phyloP scores from a whole-genome alignment of 2,888 invertebrate species.

The Pandemis corylana region DNA sequence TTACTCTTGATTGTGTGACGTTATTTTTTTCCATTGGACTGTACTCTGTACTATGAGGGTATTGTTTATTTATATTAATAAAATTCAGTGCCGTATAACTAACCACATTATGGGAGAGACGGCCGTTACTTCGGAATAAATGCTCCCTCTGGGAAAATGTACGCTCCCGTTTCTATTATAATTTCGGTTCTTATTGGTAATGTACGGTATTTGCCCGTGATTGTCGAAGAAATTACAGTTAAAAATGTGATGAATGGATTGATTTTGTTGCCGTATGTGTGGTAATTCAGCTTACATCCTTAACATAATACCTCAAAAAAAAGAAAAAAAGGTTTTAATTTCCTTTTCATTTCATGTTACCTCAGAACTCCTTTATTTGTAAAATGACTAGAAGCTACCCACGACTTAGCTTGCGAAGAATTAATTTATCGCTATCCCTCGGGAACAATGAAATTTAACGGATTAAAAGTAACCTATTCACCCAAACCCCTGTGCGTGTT shows the following conservation, averaged over 20 bases:
- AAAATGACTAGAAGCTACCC: no score
- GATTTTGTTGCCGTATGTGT: background rate
- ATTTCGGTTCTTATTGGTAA: slow-evolving; percentile 19
- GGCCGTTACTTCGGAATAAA: slow-evolving; percentile 16
- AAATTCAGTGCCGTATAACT: slow-evolving; percentile 26
- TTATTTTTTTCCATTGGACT: slow-evolving; percentile 4
- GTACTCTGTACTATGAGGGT: background rate
- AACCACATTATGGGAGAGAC: slow-evolving; percentile 21
- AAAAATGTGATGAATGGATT: slow-evolving; percentile 4
- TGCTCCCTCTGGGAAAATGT: slow-evolving; percentile 21
- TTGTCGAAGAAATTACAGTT: slow-evolving; percentile 16
- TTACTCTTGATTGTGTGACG: slow-evolving; percentile 30
- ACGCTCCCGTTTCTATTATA: slow-evolving; percentile 11
- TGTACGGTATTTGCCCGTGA: slow-evolving; percentile 1
- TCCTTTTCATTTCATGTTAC: no score
- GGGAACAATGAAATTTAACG: no score
- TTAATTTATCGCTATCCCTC: no score
- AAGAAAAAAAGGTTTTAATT: no score
- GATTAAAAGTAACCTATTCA: no score
- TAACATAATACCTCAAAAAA: no score
- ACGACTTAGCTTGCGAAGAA: no score
- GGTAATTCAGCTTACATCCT: no score
- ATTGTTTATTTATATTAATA: slow-evolving; percentile 29
- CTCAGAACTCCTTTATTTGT: no score
- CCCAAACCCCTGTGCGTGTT: no score